Evolutionary conservation across 30 jellyfish, hydroid and myxozoan species (phyloP).

Genomic region (Pseudorhiza aurosa): DNA sequence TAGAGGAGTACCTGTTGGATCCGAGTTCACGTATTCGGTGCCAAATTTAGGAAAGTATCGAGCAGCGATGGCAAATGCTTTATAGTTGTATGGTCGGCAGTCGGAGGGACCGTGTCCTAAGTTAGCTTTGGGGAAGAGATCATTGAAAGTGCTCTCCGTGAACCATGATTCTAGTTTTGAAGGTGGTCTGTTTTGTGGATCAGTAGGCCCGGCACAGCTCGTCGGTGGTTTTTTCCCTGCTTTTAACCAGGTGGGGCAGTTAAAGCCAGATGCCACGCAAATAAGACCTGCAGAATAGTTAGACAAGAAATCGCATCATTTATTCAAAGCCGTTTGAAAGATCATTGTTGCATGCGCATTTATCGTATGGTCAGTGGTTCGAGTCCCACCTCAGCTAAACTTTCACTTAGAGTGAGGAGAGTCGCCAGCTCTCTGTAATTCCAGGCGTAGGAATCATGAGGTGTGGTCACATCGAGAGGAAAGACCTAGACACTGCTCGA

Average conservation of each 20-base stretch:
- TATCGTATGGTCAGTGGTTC: too few species aligned
- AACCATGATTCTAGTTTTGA: conserved; percentile 88
- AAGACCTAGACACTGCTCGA: too few species aligned
- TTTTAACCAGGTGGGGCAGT: conserved; percentile 84
- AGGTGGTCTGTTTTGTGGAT: conserved; percentile 83
- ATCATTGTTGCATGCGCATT: too few species aligned
- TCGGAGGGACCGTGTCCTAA: conserved; percentile 89
- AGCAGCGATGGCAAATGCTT: conserved; percentile 89
- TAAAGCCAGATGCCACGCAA: conserved; percentile 46
- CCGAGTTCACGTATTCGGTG: conserved; percentile 74
- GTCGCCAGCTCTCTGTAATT: too few species aligned
- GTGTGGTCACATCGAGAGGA: too few species aligned
- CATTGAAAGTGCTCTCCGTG: conserved; percentile 80
- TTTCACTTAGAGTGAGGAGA: too few species aligned
- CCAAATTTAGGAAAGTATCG: conserved; percentile 94
- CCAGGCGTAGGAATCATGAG: too few species aligned
- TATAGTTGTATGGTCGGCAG: conserved; percentile 92
- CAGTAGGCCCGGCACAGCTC: conserved; percentile 80
- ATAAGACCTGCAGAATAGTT: conserved; percentile 53
- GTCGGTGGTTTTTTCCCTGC: conserved; percentile 83
- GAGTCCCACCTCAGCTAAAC: too few species aligned
- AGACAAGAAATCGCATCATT: too few species aligned
- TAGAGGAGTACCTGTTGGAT: conserved; percentile 67
- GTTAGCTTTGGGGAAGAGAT: conserved; percentile 88
- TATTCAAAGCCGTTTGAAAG: too few species aligned